These are phyloP conservation scores for Trichogramma evanescens DNA, from an alignment of 2,888 invertebrate genomes.

Conservation along the genomic window DNA sequence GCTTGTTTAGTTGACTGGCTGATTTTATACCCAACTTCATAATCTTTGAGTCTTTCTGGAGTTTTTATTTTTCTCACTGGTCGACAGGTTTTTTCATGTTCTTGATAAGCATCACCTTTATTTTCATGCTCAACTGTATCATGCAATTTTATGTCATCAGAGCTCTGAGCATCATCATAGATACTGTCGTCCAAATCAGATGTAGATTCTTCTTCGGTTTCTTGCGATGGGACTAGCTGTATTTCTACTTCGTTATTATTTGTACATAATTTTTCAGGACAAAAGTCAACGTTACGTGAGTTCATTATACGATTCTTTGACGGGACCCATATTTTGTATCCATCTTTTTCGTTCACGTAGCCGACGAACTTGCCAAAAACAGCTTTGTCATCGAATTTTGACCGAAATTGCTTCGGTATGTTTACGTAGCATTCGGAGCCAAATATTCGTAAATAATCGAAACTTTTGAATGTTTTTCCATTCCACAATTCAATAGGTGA, in stretches of 20 bases:
- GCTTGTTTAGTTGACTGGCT: no score
- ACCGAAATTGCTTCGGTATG: slow-evolving; percentile 16
- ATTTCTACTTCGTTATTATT: slow-evolving; percentile 5
- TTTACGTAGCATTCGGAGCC: neutral
- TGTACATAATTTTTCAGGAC: slow-evolving; percentile 16
- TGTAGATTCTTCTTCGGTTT: no score
- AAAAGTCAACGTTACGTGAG: slow-evolving; percentile 17
- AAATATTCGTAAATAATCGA: slow-evolving; percentile 12
- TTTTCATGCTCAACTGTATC: no score
- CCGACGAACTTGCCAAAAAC: no score
- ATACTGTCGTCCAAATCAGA: no score
- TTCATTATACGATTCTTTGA: slow-evolving; percentile 16
- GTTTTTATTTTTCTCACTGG: no score
- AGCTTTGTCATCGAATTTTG: slow-evolving; percentile 11
- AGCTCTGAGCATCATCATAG: no score
- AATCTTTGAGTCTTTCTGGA: neutral
- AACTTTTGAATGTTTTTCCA: slow-evolving; percentile 13
- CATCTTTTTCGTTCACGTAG: slow-evolving; percentile 2
- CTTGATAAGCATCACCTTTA: no score
- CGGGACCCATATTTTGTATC: slow-evolving; percentile 14
- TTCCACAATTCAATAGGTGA: slow-evolving; percentile 12
- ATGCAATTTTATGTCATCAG: no score
- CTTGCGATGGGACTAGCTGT: neutral
- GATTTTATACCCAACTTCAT: neutral
- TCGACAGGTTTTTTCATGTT: no score